Conservation (phyloP, 2,888 invertebrate genomes). For the Ctena decussata region DNA sequence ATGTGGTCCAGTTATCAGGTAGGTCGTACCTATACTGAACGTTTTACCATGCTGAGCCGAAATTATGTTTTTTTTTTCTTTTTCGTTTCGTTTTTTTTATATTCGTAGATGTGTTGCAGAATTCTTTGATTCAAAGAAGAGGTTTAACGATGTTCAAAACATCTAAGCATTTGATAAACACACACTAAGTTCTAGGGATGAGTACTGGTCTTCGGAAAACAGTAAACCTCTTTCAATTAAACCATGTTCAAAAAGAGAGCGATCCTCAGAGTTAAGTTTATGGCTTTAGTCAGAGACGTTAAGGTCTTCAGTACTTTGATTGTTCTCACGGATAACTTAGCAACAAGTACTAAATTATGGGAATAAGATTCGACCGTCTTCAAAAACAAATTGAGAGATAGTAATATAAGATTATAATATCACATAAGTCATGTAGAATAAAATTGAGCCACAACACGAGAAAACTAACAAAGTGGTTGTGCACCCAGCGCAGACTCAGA, state of each 20-base stretch:
- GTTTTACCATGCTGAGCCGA: too few relatives aligned
- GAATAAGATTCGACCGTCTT: neutral
- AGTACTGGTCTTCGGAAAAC: neutral
- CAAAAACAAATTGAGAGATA: neutral
- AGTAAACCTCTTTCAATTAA: neutral
- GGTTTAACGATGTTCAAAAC: too few relatives aligned
- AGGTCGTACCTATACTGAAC: too few relatives aligned
- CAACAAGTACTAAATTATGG: conserved; percentile 44
- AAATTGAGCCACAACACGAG: too few relatives aligned
- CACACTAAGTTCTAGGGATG: neutral
- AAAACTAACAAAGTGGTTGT: too few relatives aligned
- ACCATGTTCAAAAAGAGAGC: neutral
- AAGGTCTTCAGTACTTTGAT: conserved; percentile 22
- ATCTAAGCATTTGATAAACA: too few relatives aligned
- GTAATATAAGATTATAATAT: neutral
- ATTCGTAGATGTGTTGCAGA: too few relatives aligned
- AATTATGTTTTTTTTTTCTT: too few relatives aligned
- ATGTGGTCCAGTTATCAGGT: too few relatives aligned
- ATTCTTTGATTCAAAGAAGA: too few relatives aligned
- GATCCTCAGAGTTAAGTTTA: neutral
- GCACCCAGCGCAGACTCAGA: too few relatives aligned
- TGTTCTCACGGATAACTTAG: conserved; percentile 28
- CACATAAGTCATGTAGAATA: neutral
- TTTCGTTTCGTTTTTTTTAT: too few relatives aligned
- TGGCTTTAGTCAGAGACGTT: conserved; percentile 42